Percentiles rank a stretch among this genome's conserved stretches.
These are phyloP conservation scores for Loriculus beryllinus DNA, from an alignment of 2,797 vertebrate genomes.

Conservation along the genomic window DNA sequence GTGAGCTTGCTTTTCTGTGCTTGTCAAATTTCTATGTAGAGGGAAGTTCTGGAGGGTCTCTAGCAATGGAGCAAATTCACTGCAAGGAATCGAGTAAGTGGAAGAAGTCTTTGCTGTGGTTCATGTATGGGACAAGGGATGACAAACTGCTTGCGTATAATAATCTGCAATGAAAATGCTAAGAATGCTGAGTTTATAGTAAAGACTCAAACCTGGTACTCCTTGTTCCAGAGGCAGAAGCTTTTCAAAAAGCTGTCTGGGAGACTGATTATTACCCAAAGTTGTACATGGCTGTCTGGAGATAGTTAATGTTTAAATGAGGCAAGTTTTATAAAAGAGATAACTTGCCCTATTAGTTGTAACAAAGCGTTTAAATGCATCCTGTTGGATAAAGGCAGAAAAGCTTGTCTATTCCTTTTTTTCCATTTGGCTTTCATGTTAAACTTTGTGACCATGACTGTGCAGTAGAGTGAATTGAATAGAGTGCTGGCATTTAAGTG, in stretches of 20 bases:
- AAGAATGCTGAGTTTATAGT: neutral
- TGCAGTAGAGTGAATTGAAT: neutral
- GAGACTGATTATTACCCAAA: neutral
- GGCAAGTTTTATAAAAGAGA: neutral
- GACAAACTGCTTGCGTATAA: neutral
- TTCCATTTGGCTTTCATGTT: neutral
- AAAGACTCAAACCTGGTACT: neutral
- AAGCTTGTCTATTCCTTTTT: neutral
- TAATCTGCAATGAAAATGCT: neutral
- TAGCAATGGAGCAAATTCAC: neutral
- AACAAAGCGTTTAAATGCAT: neutral
- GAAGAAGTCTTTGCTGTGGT: neutral
- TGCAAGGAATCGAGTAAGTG: neutral
- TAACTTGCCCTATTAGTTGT: neutral
- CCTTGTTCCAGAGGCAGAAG: neutral
- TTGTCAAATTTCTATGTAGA: neutral
- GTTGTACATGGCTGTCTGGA: neutral
- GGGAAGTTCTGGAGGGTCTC: neutral
- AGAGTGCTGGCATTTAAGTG: neutral
- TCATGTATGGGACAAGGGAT: neutral
- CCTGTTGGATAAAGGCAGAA: neutral
- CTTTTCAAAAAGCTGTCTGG: neutral
- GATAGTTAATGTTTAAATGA: neutral
- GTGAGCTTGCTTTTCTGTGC: neutral
- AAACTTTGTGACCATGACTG: accelerated